Conservation (phyloP, 2,797 vertebrate species). For the Tokudaia muenninki region DNA sequence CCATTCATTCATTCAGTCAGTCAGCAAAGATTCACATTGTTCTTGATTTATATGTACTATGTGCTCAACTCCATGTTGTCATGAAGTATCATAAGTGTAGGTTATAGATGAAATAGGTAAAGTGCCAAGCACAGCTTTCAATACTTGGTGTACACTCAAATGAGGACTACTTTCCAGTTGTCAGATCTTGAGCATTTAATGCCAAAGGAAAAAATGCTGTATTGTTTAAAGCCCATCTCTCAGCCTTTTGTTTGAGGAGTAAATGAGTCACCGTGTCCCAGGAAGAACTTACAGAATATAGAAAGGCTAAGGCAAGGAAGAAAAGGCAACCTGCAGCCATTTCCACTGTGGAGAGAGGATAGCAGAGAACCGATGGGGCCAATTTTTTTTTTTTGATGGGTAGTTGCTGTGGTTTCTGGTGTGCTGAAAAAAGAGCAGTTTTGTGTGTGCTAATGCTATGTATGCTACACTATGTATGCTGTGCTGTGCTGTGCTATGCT, state of each 20-base stretch:
- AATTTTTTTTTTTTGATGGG: background rate
- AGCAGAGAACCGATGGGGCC: background rate
- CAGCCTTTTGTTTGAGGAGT: background rate
- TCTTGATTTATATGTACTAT: background rate
- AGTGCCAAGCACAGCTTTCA: background rate
- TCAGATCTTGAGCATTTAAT: constrained; percentile 1
- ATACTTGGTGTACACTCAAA: background rate
- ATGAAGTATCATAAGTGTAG: background rate
- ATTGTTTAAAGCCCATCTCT: background rate
- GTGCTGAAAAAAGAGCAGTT: background rate
- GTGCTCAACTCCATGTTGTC: background rate
- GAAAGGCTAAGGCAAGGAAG: background rate
- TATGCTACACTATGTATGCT: too few relatives aligned
- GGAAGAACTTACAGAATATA: background rate
- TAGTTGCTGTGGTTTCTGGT: background rate
- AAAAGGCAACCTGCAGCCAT: background rate
- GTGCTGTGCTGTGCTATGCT: too few relatives aligned
- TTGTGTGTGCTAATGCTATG: background rate
- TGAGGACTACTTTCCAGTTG: constrained; percentile 37
- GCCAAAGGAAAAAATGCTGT: background rate
- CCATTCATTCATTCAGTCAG: background rate
- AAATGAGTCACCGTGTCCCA: background rate
- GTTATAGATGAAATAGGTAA: constrained; percentile 1
- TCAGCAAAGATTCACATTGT: background rate
- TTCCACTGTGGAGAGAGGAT: background rate